Base-by-base conservation (phyloP, 2,797 vertebrate genomes). In the Petrocephalus schoutedeni region DNA sequence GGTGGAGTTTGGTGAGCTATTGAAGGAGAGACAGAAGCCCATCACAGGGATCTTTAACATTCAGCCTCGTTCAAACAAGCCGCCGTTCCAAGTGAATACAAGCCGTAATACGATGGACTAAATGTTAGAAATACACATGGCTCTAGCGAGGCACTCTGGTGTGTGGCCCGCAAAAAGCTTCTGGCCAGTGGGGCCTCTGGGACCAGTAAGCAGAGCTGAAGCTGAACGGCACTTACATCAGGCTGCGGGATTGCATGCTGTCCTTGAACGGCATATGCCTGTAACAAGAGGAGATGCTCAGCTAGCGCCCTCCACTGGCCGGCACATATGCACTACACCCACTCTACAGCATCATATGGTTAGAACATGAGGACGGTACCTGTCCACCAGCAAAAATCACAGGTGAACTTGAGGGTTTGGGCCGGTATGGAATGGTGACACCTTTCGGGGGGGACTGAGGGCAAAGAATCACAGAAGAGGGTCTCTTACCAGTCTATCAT, bases 231-330 rank as follows among this genome's bases (percentile, higher is more conserved):
- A 98, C 97, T 98, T 98, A 98, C 97, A 98, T 98, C 97, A 96
- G 97, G 97, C 97, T 98, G 97, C 96, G 97, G 97, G 96, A 98
- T 98, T 96, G 97, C 97, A 95, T 98, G 97, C 97, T 98, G 97
- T 95, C 97, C 97, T 97, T 98, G 97, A 97, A 98, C 97, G 96
- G 97, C 95, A 91, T 98, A 98, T 92, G 97, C 97, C 97, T 98
- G 97, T 93, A 97, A 95, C 93, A 92, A 96, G 93, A 36, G 90
- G 88, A 83, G 59, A 86, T 49, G 64, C n/a, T 59, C 86, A 88
- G 90, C 89, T 53, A 91, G 90, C 90, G 88, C 90, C 57, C 85
- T 45, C 57, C 45, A 32, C 56, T 45, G 54, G 1, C 28, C 28
- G 28, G 23, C 16, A 58, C 19, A n/a, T 14, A 45, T 12, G 36